phyloP scores from a whole-genome alignment of 2,113 vertebrate genomes.

The Bungarus multicinctus region DNA sequence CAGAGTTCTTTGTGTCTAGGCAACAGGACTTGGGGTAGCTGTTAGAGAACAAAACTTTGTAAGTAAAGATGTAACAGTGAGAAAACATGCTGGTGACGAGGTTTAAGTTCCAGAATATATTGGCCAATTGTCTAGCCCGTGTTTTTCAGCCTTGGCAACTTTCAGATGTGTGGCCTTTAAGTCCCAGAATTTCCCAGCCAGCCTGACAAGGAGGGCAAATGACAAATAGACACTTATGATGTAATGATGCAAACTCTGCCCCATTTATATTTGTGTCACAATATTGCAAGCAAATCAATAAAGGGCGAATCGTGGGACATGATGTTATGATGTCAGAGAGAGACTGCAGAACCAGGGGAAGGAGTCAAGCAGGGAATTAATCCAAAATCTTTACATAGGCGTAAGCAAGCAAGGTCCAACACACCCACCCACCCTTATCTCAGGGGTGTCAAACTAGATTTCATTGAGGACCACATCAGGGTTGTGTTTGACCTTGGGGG shows the following conservation, averaged over 20 bases:
- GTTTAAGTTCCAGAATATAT: not conserved
- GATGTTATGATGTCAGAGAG: not conserved
- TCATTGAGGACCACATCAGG: too few species aligned
- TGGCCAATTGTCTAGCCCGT: not conserved
- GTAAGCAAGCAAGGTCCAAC: not conserved
- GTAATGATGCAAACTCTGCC: not conserved
- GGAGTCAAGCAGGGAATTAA: not conserved
- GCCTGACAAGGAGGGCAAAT: not conserved
- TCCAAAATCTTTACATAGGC: not conserved
- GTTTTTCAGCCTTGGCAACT: not conserved
- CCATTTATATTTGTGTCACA: not conserved
- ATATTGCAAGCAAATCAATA: not conserved
- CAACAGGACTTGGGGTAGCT: not conserved
- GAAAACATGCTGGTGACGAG: not conserved
- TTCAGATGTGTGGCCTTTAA: not conserved
- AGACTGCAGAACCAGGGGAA: not conserved
- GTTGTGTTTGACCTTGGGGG: too few species aligned
- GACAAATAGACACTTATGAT: not conserved
- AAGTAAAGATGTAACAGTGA: not conserved
- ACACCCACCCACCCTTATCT: too few species aligned
- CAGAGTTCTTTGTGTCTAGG: not conserved
- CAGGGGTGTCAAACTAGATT: too few species aligned
- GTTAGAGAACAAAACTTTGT: not conserved
- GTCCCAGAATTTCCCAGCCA: not conserved
- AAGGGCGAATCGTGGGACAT: not conserved